Base-by-base conservation (phyloP, 2,113 vertebrate genomes). In the Odontesthes bonariensis region DNA sequence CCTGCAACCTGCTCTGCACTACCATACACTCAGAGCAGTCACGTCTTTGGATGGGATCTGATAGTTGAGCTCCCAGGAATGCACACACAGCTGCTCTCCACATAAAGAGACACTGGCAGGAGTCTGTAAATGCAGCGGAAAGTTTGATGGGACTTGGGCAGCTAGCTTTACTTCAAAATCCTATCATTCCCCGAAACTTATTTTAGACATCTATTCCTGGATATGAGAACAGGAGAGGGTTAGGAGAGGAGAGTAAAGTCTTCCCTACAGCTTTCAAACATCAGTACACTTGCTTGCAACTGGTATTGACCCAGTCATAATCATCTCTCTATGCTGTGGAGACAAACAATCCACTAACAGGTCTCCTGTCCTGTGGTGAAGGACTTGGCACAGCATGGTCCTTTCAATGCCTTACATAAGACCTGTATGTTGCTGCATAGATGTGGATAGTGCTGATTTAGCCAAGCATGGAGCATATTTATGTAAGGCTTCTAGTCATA, bases 301-400 rank as follows among this genome's bases (percentile, higher is more conserved):
- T 49, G 12, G 73, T 86, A 86, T 93, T 31, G 83, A 90, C 51
- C 73, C 23, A 52, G 54, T 69, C 67, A 69, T 83, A 86, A 90
- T 86, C 83, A 82, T 83, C 86, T 62, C 64, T 70, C 65, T 57
- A 58, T 69, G 74, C 56, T 62, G 54, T 17, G 69, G 32, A 75
- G 74, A 64, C 73, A 67, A 22, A 22, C 52, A 59, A 63, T 75
- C 61, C 69, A 73, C 83, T 64, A 73, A 80, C 66, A 79, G 83
- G 57, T 66, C 52, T 19, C 31, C 60, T 59, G n/a, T 73, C 78
- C 77, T 64, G 60, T 53, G n/a, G 86, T 74, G 78, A 83, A 62
- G 61, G 46, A 75, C 53, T 77, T 22, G 59, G 31, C 31, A 5
- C 31, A 13, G 22, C 38, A 31, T 61, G 65, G 67, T 59, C 72